Percentiles rank a stretch among this genome's conserved stretches.
These are phyloP conservation scores for Pseudoatta argentina DNA, from an alignment of 1,140 invertebrate genomes.

Conservation along the genomic window DNA sequence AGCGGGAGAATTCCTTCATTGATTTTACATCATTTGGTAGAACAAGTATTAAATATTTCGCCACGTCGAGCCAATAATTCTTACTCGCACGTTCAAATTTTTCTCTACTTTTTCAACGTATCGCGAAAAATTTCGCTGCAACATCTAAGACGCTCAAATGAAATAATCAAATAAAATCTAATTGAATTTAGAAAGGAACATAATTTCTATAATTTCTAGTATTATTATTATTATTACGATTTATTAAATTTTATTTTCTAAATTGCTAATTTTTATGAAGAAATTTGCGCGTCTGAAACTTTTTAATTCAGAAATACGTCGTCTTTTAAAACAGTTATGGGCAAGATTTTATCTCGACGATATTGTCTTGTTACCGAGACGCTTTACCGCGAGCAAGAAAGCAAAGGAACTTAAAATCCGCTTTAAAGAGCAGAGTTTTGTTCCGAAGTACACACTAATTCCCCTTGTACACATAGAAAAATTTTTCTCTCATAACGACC, in stretches of 20 bases:
- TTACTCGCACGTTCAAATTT: slow-evolving; percentile 3
- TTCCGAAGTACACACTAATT: slow-evolving; percentile 33
- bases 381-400: slow-evolving; percentile 8
- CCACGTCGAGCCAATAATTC: neutral
- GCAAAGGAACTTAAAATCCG: slow-evolving; percentile 11
- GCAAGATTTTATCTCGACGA: slow-evolving; percentile 11
- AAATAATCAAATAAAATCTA: slow-evolving; percentile 19
- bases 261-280: neutral
- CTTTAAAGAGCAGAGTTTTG: slow-evolving; percentile 19
- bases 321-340: neutral
- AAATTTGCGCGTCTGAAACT: neutral
- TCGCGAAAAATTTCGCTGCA: neutral
- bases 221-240: neutral
- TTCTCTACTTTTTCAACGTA: neutral
- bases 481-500: neutral
- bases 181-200: neutral
- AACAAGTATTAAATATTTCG: neutral
- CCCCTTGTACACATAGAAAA: neutral
- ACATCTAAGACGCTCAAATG: neutral
- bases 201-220: neutral
- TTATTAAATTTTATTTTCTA: neutral
- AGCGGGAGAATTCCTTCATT: slow-evolving; percentile 2
- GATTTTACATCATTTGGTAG: slow-evolving; percentile 26
- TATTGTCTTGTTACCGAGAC: slow-evolving; percentile 8
- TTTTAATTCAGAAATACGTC: neutral